phyloP scores from a whole-genome alignment of 2,888 invertebrate species.

The Agriotes lineatus region DNA sequence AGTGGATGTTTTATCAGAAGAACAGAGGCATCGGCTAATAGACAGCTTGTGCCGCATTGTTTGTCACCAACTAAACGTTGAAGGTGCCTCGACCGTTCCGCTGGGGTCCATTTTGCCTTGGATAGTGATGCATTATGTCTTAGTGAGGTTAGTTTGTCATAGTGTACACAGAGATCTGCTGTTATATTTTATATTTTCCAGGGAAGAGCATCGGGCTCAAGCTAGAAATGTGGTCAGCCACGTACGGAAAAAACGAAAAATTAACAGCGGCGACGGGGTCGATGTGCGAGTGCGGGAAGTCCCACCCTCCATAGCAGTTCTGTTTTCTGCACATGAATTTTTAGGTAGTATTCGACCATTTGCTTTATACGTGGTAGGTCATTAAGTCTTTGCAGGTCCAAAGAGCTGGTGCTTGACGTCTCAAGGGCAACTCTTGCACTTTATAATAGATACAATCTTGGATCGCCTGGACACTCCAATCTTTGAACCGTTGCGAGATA shows the following conservation, averaged over 20 bases:
- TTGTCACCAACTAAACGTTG: slow-evolving; percentile 82
- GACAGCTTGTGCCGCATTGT: slow-evolving; percentile 82
- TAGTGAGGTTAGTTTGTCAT: slow-evolving; percentile 73
- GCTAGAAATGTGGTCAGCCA: slow-evolving; percentile 65
- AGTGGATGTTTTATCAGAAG: slow-evolving; percentile 68
- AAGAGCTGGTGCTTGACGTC: slow-evolving; percentile 82
- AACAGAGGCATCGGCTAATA: slow-evolving; percentile 75
- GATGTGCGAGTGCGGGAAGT: slow-evolving; percentile 71
- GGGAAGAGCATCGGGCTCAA: slow-evolving; percentile 78
- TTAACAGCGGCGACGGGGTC: slow-evolving; percentile 55
- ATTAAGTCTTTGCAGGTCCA: slow-evolving; percentile 67
- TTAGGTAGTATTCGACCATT: slow-evolving; percentile 71
- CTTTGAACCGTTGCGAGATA: slow-evolving; percentile 74
- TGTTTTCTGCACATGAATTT: slow-evolving; percentile 88
- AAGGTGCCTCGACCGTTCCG: slow-evolving; percentile 74
- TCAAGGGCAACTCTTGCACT: slow-evolving; percentile 82
- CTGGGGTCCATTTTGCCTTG: slow-evolving; percentile 82
- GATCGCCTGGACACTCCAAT: slow-evolving; percentile 77
- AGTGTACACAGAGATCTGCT: too few species aligned
- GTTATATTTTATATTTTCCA: too few species aligned
- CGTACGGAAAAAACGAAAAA: slow-evolving; percentile 56
- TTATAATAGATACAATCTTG: slow-evolving; percentile 81
- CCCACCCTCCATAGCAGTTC: slow-evolving; percentile 80
- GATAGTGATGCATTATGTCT: slow-evolving; percentile 85
- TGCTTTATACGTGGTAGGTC: too few species aligned